Evolutionary conservation across 2,797 vertebrate genomes (phyloP), one percentile per base, ranked within the genome.

Genomic region (Cetoscarus ocellatus): DNA sequence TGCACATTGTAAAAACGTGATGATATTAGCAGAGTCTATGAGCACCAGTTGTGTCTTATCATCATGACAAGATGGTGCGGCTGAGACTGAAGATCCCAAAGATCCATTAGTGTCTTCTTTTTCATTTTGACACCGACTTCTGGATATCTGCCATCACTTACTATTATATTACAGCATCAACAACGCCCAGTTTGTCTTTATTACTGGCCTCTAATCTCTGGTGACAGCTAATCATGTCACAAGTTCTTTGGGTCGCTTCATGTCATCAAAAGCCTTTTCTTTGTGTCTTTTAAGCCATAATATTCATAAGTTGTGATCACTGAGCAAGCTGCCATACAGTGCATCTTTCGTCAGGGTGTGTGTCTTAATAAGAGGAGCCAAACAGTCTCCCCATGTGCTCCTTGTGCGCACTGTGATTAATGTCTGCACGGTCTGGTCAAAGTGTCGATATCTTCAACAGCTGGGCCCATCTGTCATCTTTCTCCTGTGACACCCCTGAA

Each of bases 381-480:
- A 67, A 77, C 60, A 50, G 71, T 85, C 63, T 85, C 84, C 87
- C 90, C 79, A 80, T 66, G 76, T 80, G 82, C 88, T 84, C 85
- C 75, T 91, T 92, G 86, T 89, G 68, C 58, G 45, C 9, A 71
- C 88, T 85, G 90, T 93, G 93, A 94, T 91, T 90, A 90, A 94
- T 93, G 91, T 89, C 86, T 91, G 84, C 86, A 75, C 75, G 84
- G 89, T 90, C 89, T 87, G 90, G 92, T 93, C 92, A 92, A 90
- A 91, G 90, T 93, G 93, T 93, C 90, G 84, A 92, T 93, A 94
- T 93, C 91, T 93, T 85, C 84, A 91, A 83, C 93, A 94, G 93
- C 92, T 93, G 92, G 88, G 82, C 89, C 90, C 91, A 93, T 94
- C 91, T 92, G 91, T 93, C 92, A 93, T 92, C 86, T 93, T 93